Evolutionary conservation across 37 sponge, comb jelly and placozoan genomes (phyloP), one percentile per base, ranked within the genome.

Genomic region (Diacarnus erythraeanus): DNA sequence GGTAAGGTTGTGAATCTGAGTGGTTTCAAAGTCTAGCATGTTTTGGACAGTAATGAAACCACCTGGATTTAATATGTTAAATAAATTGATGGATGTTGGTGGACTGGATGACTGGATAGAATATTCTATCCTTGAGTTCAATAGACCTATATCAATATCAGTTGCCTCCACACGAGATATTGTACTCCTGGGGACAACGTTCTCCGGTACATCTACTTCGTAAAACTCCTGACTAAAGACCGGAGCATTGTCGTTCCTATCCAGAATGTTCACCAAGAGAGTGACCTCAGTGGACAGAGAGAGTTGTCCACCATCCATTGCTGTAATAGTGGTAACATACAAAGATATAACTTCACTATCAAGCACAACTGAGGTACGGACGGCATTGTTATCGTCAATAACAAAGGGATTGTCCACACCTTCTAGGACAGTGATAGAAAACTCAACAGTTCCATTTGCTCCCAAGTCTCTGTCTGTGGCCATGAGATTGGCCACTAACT

Each of bases 211-310:
- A 2, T 39, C 25, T 20, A 64, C 18, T 10, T 36, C 29, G 64
- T 80, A 84, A 8, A 27, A 20, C 59, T 23, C 44, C 64, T 35
- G 33, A 20, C 25, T 23, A 44, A 94, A 88, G 42, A 80, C 26
- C n/a, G 95, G 95, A 15, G 83, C 59, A 64, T 87, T 90, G 72
- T 94, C 95, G 66, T 94, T 94, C 30, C 78, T 69, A 59, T 92
- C 92, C 25, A 35, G 12, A 2, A 92, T 66, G 23, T 18, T 57
- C 10, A 86, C 37, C 4, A 26, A 27, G 27, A 74, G 39, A 18
- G 9, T 42, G 10, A 34, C 71, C 37, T 1, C 60, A 23, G 60
- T 1, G 35, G 38, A 54, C 22, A 42, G 27, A 0, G 86, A 22
- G 1, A 86, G 83, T 0, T 31, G 43, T 37, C 91, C 91, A 69